These are phyloP conservation scores for Trichonephila clavipes DNA, from an alignment of 1,140 invertebrate species.

Conservation along the genomic window DNA sequence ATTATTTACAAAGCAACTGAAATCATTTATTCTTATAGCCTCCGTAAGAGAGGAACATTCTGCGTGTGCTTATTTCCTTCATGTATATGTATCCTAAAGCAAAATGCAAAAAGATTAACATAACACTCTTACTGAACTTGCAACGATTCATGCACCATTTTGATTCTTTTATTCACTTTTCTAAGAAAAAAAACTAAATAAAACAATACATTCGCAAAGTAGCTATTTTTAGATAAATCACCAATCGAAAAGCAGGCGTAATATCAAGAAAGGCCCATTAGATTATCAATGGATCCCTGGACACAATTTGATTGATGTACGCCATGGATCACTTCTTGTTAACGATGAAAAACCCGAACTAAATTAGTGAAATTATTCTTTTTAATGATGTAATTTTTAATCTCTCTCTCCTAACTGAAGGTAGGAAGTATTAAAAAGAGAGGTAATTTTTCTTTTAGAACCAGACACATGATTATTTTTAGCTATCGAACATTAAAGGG, in stretches of 20 bases:
- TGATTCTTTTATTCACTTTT: too few species aligned
- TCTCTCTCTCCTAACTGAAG: not conserved
- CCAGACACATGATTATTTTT: not conserved
- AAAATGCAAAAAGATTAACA: too few species aligned
- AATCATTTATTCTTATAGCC: too few species aligned
- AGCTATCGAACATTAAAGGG: not conserved
- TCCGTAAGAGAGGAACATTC: too few species aligned
- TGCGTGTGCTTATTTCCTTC: too few species aligned
- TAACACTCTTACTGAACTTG: too few species aligned
- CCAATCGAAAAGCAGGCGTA: not conserved
- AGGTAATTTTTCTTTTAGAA: conserved; percentile 7
- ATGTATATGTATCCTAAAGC: too few species aligned
- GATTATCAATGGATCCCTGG: not conserved
- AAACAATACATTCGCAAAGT: too few species aligned
- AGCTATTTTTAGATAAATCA: too few species aligned
- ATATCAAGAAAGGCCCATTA: not conserved
- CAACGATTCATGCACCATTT: too few species aligned
- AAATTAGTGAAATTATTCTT: not conserved
- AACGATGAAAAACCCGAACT: not conserved
- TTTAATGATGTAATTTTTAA: not conserved
- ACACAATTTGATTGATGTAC: not conserved
- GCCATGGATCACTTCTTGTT: not conserved
- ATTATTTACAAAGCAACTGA: too few species aligned
- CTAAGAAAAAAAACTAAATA: too few species aligned
- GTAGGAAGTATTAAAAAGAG: conserved; percentile 18